phyloP scores from a whole-genome alignment of 1,140 invertebrate species.

The Solenopsis invicta region DNA sequence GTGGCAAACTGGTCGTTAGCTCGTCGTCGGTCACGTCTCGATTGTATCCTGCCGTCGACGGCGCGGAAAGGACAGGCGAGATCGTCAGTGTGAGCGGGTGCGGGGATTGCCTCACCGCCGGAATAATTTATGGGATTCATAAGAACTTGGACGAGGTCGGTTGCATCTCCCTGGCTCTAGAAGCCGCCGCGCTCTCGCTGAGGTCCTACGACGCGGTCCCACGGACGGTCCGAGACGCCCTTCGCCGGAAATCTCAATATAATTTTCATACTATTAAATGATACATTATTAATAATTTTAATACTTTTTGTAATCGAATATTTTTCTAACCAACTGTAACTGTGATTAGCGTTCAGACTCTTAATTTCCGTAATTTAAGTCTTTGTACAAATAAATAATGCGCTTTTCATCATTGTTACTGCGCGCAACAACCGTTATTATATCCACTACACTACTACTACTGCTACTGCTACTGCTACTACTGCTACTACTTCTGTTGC shows the following conservation, averaged over 20 bases:
- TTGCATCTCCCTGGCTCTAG: conserved; percentile 85
- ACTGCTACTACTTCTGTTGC: no score
- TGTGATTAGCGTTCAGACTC: no score
- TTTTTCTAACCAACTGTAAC: not conserved
- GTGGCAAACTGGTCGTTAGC: conserved; percentile 69
- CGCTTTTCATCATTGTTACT: not conserved
- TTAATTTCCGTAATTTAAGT: no score
- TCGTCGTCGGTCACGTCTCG: conserved; percentile 73
- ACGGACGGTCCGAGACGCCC: conserved; percentile 63
- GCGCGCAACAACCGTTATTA: not conserved
- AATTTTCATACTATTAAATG: not conserved
- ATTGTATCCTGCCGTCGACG: conserved; percentile 76
- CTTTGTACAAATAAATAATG: not conserved
- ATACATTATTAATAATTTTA: not conserved
- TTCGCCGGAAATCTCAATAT: not conserved
- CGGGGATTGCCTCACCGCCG: conserved; percentile 87
- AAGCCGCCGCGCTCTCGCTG: conserved; percentile 87
- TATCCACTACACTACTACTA: no score
- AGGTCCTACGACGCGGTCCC: conserved; percentile 86
- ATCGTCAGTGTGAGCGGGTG: conserved; percentile 87
- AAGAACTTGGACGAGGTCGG: conserved; percentile 81
- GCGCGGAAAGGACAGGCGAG: conserved; percentile 67
- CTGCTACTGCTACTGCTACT: no score
- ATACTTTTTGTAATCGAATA: not conserved
- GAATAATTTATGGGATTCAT: conserved; percentile 87